Evolutionary conservation across 2,888 invertebrate genomes (phyloP).

Genomic region (Trilocha varians): DNA sequence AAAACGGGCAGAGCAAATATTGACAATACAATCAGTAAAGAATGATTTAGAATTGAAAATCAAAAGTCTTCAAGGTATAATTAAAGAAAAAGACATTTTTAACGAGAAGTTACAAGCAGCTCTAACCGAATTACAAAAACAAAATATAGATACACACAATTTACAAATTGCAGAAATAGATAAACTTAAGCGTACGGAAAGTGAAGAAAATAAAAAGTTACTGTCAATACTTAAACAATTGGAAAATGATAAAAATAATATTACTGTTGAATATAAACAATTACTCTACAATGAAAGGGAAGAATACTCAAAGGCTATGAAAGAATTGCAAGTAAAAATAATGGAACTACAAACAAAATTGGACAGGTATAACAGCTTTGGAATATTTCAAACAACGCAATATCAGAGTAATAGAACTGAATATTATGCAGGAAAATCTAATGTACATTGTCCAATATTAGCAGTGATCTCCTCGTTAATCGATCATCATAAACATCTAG

Average conservation of each 20-base stretch:
- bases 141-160: slow-evolving; percentile 28
- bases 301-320: slow-evolving; percentile 47
- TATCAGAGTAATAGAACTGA: too few relatives aligned
- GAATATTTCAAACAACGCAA: too few relatives aligned
- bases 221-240: slow-evolving; percentile 45
- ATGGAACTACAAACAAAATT: slow-evolving; percentile 41
- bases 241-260: slow-evolving; percentile 53
- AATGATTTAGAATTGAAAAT: slow-evolving; percentile 37
- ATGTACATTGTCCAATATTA: background rate
- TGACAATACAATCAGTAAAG: slow-evolving; percentile 47
- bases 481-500: background rate
- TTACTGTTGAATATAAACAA: slow-evolving; percentile 64
- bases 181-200: slow-evolving; percentile 33
- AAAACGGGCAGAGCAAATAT: slow-evolving; percentile 42
- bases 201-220: slow-evolving; percentile 57
- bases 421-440: background rate
- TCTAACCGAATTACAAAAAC: slow-evolving; percentile 31
- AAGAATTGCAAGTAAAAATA: slow-evolving; percentile 42
- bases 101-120: slow-evolving; percentile 29
- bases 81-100: slow-evolving; percentile 38
- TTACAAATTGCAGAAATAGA: slow-evolving; percentile 24
- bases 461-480: background rate
- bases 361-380: too few relatives aligned
- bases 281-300: slow-evolving; percentile 65
- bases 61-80: slow-evolving; percentile 32